Evolutionary conservation across 2,888 invertebrate species (phyloP), one percentile per base, ranked within the genome.

Genomic region (Tenthredo distinguenda): DNA sequence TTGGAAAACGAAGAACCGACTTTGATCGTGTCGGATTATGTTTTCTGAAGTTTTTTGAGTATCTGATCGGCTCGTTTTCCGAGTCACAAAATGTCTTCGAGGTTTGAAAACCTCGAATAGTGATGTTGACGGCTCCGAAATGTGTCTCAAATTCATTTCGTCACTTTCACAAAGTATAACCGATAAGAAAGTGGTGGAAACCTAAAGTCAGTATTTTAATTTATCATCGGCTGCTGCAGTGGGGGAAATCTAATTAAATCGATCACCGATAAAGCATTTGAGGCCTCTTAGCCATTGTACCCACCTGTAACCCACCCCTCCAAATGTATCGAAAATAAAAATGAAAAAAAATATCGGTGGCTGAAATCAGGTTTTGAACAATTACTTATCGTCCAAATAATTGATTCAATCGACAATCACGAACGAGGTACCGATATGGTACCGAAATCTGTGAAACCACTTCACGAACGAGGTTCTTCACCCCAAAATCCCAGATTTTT

Each of bases 201-300:
- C n/a, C n/a, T n/a, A n/a, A n/a, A n/a, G 88, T 88, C 88, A 87
- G 87, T 87, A 89, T 89, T 87, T 87, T 90, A 90, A 90, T 90
- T 90, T 90, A 90, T 89, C 88, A 88, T 88, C 87, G 86, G 86
- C 87, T 86, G 87, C 87, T 86, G 89, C 89, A 89, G 88, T 90
- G 86, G 87, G 85, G 87, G 88, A 89, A 90, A 90, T 90, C 89
- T 89, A 90, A 90, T 90, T 90, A 90, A 89, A 89, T 90, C 90
- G 90, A 90, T 89, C 89, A 90, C 87, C 89, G 87, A 90, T 89
- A 89, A 90, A 90, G 89, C 87, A 89, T 90, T 90, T 88, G 87
- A 88, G 89, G 84, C 87, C 86, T 90, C 83, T 43, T 62, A 55
- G 55, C 62, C n/a, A 40, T 81, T 81, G 40, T 62, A 37, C 40